Evolutionary conservation across 2,797 vertebrate species (phyloP).

Genomic region (Sebastes steindachneri): DNA sequence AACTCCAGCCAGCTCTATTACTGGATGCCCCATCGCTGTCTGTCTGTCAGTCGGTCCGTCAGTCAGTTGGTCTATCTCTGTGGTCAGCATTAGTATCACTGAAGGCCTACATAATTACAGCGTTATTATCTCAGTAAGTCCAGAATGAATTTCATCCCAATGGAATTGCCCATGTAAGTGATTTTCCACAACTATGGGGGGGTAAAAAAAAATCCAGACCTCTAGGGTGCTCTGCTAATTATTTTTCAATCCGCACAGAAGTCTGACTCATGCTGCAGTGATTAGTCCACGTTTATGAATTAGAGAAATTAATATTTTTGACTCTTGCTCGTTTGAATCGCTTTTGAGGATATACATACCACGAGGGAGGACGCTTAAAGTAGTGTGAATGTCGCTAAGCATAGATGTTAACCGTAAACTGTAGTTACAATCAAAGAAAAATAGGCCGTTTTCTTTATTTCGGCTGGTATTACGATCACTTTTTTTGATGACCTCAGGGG

Average conservation of each 20-base stretch:
- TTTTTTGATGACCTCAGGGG: not conserved
- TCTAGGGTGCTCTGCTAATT: conserved; percentile 61
- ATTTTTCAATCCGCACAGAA: conserved; percentile 54
- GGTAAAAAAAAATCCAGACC: conserved; percentile 4
- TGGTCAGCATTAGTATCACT: conserved; percentile 52
- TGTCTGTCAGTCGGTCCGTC: conserved; percentile 3
- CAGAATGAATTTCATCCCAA: conserved; percentile 65
- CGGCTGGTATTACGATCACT: not conserved
- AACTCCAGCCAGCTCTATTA: conserved; percentile 57
- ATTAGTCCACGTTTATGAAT: conserved; percentile 35
- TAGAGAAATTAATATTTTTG: conserved; percentile 34
- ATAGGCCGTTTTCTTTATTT: not conserved
- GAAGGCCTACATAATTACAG: conserved; percentile 57
- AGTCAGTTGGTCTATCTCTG: conserved; percentile 22
- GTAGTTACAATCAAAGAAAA: not conserved
- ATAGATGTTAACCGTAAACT: not conserved
- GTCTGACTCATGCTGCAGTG: conserved; percentile 41
- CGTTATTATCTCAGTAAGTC: conserved; percentile 61
- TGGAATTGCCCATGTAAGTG: conserved; percentile 59
- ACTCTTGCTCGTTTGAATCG: conserved; percentile 15
- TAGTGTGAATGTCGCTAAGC: not conserved
- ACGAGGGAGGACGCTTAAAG: conserved; percentile 1
- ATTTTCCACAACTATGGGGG: conserved; percentile 47
- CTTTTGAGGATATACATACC: conserved; percentile 22
- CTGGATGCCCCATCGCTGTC: conserved; percentile 42